Evolutionary conservation across 2,113 vertebrate species (phyloP).

Genomic region (Corythornis vintsioides): DNA sequence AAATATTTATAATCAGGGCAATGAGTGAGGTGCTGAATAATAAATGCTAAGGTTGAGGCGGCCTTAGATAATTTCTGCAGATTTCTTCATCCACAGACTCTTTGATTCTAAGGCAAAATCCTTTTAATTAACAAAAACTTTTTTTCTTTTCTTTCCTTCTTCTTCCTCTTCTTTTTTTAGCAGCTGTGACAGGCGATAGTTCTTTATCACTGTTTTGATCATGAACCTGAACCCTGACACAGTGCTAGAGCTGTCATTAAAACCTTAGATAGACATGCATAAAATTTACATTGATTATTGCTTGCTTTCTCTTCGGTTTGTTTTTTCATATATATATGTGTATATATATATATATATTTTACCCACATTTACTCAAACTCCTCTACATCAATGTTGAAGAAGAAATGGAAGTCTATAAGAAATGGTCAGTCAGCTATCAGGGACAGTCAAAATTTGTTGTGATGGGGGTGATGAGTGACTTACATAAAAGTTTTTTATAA

Average conservation of each 20-base stretch:
- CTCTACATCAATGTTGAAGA: background rate
- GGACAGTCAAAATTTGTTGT: background rate
- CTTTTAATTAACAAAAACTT: conserved; percentile 75
- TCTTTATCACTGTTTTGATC: conserved; percentile 49
- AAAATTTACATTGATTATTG: background rate
- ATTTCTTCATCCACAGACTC: conserved; percentile 75
- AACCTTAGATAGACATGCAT: background rate
- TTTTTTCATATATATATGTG: background rate
- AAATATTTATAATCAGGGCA: conserved; percentile 94
- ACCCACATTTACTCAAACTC: background rate
- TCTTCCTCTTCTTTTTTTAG: background rate
- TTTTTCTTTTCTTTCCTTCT: background rate
- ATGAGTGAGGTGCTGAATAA: conserved; percentile 90
- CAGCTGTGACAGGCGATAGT: conserved; percentile 39
- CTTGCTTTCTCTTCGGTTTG: background rate
- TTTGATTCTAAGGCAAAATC: conserved; percentile 76
- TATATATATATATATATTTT: background rate
- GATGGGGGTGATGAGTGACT: background rate
- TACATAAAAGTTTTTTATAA: background rate
- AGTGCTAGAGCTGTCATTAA: background rate
- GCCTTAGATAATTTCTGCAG: conserved; percentile 87
- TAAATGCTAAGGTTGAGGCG: conserved; percentile 82
- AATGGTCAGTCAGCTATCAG: background rate
- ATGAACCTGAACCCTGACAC: conserved; percentile 13
- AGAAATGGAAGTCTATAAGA: background rate